Conservation (phyloP, 2,888 invertebrate genomes). For the Muschampia plurimacula region DNA sequence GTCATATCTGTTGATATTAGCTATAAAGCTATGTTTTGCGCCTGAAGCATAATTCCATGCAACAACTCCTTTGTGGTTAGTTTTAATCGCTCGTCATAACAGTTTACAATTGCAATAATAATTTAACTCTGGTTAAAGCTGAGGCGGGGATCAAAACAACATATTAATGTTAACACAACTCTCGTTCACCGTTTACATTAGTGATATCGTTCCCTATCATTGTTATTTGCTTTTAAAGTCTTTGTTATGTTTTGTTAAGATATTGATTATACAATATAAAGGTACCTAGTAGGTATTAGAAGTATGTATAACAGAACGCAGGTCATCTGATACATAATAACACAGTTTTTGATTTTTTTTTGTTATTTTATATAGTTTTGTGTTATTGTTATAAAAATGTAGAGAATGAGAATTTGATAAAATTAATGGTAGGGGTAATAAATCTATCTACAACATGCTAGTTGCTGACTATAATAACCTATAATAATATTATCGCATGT, state of each 20-base stretch:
- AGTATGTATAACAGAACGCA: too few species aligned
- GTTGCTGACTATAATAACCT: too few species aligned
- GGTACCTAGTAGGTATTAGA: too few species aligned
- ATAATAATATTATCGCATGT: too few species aligned
- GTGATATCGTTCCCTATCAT: conserved; percentile 54
- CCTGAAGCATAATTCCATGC: conserved; percentile 46
- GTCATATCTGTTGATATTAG: conserved; percentile 63
- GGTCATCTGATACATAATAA: too few species aligned
- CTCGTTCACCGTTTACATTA: conserved; percentile 63
- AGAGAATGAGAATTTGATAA: too few species aligned
- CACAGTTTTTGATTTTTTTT: too few species aligned
- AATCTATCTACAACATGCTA: too few species aligned
- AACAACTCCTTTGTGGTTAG: conserved; percentile 67
- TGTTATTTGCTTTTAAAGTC: conserved; percentile 64
- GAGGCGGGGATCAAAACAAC: conserved; percentile 67
- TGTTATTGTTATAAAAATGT: too few species aligned
- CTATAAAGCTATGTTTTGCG: conserved; percentile 63
- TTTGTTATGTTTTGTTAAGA: neutral
- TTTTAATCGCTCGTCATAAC: conserved; percentile 78
- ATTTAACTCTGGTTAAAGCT: conserved; percentile 72
- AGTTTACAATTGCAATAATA: conserved; percentile 81
- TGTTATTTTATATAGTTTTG: too few species aligned
- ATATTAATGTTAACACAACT: conserved; percentile 64
- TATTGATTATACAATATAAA: too few species aligned
- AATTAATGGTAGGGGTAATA: too few species aligned